Evolutionary conservation across 2,113 vertebrate species (phyloP), one percentile per base, ranked within the genome.

Genomic region (Bufo gargarizans): DNA sequence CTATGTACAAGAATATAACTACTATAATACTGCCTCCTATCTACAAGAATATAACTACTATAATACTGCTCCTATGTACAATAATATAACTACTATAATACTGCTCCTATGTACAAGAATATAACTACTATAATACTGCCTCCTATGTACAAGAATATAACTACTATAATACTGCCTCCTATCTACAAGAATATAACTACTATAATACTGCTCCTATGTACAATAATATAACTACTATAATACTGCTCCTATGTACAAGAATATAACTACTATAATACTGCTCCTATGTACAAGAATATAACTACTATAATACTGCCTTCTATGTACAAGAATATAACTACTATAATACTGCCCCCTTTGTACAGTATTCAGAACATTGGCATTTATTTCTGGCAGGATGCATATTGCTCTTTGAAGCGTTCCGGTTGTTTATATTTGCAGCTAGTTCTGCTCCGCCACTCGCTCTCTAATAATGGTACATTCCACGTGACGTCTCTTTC

Each of bases 321-420:
- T 69, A 69, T 69, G 22, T 69, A 69, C 65, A 69, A 69, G 65
- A 69, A 74, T 74, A 74, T 45, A 74, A 74, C 71, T 74, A 74
- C 71, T 74, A 47, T 74, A 74, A 74, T 74, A 17, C 71, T 74
- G 12, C 71, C 22, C 1, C 13, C 13, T 47, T 17, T 74, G 71
- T 45, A 74, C 71, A 74, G 17, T 12, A 47, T 8, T 69, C 3
- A 8, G 8, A 22, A 4, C 10, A 69, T n/a, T 22, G 10, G 10
- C 22, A 33, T 45, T 43, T 6, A 4, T 72, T 4, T 72, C 3
- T 67, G 20, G 1, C 4, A n/a, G 19, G 59, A 10, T n/a, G 4
- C 11, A n/a, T 71, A 43, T 71, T 33, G 67, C 4, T 65, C 1
- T 61, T 61, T 9, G 12, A 58, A 58, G 58, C n/a, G 6, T 71